Evolutionary conservation across 2,797 vertebrate genomes (phyloP), one percentile per base, ranked within the genome.

Genomic region (Pampus argenteus): DNA sequence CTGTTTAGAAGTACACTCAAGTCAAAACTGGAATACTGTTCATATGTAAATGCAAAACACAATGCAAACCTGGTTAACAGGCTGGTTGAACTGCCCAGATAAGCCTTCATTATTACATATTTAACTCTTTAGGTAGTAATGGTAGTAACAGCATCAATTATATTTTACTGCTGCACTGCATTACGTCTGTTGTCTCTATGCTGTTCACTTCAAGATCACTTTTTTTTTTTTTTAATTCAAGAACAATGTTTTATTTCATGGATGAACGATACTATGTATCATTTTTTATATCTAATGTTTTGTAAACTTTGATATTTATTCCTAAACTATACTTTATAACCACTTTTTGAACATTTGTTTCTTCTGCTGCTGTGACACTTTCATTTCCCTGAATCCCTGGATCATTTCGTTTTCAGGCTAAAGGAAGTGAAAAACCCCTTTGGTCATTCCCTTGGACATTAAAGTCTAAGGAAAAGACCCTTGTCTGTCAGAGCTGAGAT

Each of bases 401-500:
- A 11, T 60, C 9, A 44, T n/a, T 48, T 42, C 66, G 44, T 17
- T 49, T n/a, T 47, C 6, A 22, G 45, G 8, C 52, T 25, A 23
- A 45, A 54, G 29, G 29, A 11, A 14, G 22, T n/a, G 23, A 28
- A 34, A 34, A 51, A 22, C 44, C 28, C 20, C 10, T 6, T 25
- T 2, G 7, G 14, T 22, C 9, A 47, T 66, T 61, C 22, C 4
- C 13, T 17, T 25, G 31, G 29, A 54, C 38, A 31, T 49, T 15
- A 9, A 69, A 65, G 38, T 29, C 23, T 1, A 18, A 48, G 20
- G 8, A 48, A 58, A 74, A 17, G 29, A 31, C 50, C 45, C 22
- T 9, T 34, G 26, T 66, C n/a, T 44, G 52, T 34, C 6, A 3
- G 17, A 68, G 70, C 40, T 62, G 56, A 66, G 70, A 77, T 71